phyloP scores from a whole-genome alignment of 2,888 invertebrate species.

The Aromia moschata region DNA sequence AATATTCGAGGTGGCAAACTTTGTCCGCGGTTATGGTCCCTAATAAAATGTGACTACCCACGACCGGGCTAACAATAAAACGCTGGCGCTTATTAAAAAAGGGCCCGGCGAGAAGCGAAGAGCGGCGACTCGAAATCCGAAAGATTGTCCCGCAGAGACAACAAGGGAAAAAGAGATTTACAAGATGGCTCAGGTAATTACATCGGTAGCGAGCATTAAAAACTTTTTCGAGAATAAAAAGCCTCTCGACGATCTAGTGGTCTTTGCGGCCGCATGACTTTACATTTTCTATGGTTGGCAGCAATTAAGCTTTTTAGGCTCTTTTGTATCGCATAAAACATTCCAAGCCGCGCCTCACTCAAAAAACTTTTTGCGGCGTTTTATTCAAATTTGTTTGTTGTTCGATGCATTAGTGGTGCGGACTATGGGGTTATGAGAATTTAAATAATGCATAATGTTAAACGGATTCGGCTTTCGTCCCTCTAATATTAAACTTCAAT shows the following conservation, averaged over 20 bases:
- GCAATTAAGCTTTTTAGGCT: constrained; percentile 22
- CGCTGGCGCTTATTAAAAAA: not conserved
- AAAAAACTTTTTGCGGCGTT: constrained; percentile 17
- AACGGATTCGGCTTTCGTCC: not conserved
- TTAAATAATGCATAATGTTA: not conserved
- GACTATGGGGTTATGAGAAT: constrained; percentile 17
- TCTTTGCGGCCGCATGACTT: constrained; percentile 25
- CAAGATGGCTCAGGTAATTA: constrained; percentile 22
- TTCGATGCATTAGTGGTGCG: constrained; percentile 25
- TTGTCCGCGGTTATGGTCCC: too few species aligned
- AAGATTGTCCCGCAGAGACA: constrained; percentile 10
- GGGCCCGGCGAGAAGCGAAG: not conserved
- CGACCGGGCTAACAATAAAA: too few species aligned
- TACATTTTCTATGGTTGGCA: constrained; percentile 27
- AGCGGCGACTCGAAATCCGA: not conserved
- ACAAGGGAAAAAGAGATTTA: constrained; percentile 12
- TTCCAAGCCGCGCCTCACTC: constrained; percentile 20
- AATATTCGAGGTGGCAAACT: too few species aligned
- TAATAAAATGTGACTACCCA: too few species aligned
- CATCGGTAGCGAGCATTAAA: constrained; percentile 22
- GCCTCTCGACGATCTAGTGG: constrained; percentile 23
- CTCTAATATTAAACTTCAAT: too few species aligned
- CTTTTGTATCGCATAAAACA: constrained; percentile 23
- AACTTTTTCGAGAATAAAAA: constrained; percentile 20
- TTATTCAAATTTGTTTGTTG: constrained; percentile 32